phyloP scores from a whole-genome alignment of 2,888 invertebrate species.

The Allophyes oxyacanthae region DNA sequence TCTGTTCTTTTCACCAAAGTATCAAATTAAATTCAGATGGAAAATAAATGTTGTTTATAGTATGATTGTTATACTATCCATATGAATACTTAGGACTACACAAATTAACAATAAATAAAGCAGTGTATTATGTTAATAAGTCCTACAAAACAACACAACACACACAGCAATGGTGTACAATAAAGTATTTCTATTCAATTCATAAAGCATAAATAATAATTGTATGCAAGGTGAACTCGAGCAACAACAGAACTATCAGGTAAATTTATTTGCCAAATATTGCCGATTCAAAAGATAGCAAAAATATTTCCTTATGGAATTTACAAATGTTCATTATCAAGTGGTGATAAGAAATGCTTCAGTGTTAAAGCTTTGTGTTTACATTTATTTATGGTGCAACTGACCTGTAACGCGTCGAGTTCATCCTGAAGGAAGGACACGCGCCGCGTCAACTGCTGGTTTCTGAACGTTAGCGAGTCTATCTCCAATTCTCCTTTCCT shows the following conservation, averaged over 20 bases:
- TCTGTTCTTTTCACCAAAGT: no score
- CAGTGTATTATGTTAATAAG: no score
- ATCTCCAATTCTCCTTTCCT: constrained; percentile 97
- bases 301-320: constrained; percentile 2
- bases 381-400: constrained; percentile 20
- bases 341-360: constrained; percentile 14
- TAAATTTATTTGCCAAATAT: constrained; percentile 2
- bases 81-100: no score
- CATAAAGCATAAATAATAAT: no score
- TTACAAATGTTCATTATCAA: constrained; percentile 28
- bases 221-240: constrained; percentile 18
- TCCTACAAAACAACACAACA: no score
- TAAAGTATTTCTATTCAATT: no score
- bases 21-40: no score
- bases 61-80: no score
- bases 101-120: constrained; percentile 1
- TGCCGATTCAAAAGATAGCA: constrained; percentile 24
- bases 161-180: no score
- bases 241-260: constrained; percentile 6
- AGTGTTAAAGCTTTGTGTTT: constrained; percentile 14
- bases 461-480: constrained; percentile 97
- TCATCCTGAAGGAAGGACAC: constrained; percentile 98
- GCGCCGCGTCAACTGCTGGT: constrained; percentile 97
- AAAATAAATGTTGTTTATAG: no score
- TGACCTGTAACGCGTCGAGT: constrained; percentile 91